Conservation (phyloP, 2,113 vertebrate genomes). For the Eulacestoma nigropectus region DNA sequence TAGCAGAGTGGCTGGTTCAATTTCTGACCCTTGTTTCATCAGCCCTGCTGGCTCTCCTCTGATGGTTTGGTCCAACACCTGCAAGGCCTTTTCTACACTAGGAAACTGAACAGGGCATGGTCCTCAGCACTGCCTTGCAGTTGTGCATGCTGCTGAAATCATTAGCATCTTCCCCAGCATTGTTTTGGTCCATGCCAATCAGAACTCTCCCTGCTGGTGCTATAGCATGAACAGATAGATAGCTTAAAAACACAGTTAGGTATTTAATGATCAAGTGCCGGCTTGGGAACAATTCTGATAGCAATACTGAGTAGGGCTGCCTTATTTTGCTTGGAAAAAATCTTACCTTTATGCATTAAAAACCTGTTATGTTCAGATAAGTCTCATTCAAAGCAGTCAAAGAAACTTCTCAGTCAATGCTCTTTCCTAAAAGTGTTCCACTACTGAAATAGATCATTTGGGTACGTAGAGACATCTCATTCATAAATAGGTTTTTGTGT, state of each 20-base stretch:
- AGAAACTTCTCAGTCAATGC: neutral
- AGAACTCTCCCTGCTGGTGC: neutral
- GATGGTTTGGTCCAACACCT: neutral
- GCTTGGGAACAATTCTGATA: neutral
- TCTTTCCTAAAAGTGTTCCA: neutral
- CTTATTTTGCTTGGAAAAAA: neutral
- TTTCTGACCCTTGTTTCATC: neutral
- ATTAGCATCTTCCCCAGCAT: neutral
- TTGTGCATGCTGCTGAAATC: fast-evolving
- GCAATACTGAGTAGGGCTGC: neutral
- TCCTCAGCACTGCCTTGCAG: neutral
- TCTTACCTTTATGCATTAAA: neutral
- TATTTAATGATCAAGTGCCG: neutral
- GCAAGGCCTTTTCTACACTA: neutral
- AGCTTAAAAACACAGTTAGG: neutral
- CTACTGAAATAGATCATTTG: neutral
- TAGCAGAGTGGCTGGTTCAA: neutral
- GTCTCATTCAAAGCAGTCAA: neutral
- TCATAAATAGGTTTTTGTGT: neutral
- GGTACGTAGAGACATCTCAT: neutral
- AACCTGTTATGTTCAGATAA: neutral
- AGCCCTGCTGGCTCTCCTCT: neutral
- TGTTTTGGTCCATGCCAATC: neutral
- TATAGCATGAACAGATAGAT: neutral
- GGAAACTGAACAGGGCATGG: neutral